Conservation (phyloP, 2,113 vertebrate species). For the Prionailurus bengalensis region DNA sequence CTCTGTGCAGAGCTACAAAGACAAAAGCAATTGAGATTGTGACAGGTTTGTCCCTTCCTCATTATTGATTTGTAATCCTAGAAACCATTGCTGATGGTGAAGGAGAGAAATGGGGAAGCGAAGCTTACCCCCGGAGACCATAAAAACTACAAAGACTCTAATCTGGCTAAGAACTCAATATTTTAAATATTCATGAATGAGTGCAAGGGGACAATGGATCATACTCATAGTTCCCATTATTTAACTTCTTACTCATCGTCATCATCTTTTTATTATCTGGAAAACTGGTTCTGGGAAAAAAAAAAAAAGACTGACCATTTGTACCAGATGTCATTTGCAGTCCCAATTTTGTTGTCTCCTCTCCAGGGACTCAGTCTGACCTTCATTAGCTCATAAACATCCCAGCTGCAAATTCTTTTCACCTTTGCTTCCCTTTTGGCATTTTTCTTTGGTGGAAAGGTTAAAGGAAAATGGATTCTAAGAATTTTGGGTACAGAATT, state of each 20-base stretch:
- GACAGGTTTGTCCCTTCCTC: neutral
- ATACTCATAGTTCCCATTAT: neutral
- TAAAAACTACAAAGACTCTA: constrained; percentile 1
- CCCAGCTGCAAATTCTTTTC: neutral
- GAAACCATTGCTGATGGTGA: neutral
- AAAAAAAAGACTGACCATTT: neutral
- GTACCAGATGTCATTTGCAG: neutral
- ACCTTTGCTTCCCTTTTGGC: neutral
- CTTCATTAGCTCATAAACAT: constrained; percentile 44
- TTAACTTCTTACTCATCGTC: constrained; percentile 38
- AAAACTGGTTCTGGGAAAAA: neutral
- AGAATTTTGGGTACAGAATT: constrained; percentile 26
- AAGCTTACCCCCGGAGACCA: neutral
- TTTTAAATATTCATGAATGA: constrained; percentile 65
- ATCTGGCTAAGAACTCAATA: neutral
- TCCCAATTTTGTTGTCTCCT: neutral
- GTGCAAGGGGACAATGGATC: neutral
- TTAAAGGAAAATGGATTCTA: constrained; percentile 38
- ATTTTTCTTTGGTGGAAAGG: constrained; percentile 34
- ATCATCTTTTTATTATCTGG: constrained; percentile 11
- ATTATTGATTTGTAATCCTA: neutral
- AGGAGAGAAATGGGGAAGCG: neutral
- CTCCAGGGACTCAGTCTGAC: neutral
- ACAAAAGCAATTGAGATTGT: neutral
- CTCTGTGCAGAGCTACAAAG: neutral